Evolutionary conservation across 2,797 vertebrate genomes (phyloP).

Genomic region (Molossus alvarezi): DNA sequence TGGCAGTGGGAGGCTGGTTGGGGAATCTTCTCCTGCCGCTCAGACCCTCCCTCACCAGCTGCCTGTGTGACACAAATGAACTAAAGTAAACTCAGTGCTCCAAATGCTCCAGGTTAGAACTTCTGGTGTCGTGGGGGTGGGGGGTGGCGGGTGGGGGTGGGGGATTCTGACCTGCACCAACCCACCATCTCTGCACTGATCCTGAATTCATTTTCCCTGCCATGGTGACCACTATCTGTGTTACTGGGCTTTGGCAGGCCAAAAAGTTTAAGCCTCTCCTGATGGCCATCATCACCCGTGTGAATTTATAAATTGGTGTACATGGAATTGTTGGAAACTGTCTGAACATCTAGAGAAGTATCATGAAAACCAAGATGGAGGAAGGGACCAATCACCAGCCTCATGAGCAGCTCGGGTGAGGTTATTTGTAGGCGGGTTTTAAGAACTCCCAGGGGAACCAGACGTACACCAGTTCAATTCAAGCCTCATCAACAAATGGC

Average conservation of each 20-base stretch:
- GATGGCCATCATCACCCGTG: background rate
- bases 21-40: background rate
- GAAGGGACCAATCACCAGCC: background rate
- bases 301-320: background rate
- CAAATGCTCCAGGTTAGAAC: background rate
- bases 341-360: background rate
- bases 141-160: background rate
- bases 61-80: background rate
- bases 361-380: background rate
- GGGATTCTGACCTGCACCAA: background rate
- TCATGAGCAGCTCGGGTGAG: background rate
- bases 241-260: background rate
- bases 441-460: background rate
- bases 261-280: background rate
- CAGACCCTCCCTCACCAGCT: conserved; percentile 39
- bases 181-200: background rate
- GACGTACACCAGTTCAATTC: background rate
- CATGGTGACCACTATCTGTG: background rate
- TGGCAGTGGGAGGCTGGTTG: background rate
- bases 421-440: background rate
- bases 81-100: background rate
- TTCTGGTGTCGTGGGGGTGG: background rate
- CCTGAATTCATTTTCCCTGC: background rate
- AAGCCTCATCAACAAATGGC: background rate
- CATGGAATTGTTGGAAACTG: background rate